Percentiles rank a stretch among this genome's conserved stretches.
phyloP scores from a whole-genome alignment of 2,888 invertebrate genomes.

The Seira ritae region DNA sequence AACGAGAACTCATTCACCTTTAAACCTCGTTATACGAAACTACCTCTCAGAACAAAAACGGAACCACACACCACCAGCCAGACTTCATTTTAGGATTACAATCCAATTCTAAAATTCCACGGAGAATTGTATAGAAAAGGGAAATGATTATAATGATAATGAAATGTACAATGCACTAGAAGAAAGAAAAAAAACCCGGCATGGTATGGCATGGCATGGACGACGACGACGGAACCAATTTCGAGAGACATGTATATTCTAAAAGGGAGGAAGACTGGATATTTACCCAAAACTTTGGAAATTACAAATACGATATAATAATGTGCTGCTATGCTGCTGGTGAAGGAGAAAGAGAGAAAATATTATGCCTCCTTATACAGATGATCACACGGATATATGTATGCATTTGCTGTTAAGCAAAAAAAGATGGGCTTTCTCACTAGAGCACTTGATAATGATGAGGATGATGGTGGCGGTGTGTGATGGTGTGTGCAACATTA shows the following conservation, averaged over 20 bases:
- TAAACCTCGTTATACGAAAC: slow-evolving; percentile 3
- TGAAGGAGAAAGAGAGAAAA: background rate
- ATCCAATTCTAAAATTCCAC: slow-evolving; percentile 23
- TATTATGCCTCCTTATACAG: background rate
- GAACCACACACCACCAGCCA: background rate
- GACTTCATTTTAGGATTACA: slow-evolving; percentile 32
- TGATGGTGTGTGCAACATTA: slow-evolving; percentile 59
- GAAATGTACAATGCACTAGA: background rate
- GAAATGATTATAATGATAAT: slow-evolving; percentile 10
- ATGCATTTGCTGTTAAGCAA: background rate
- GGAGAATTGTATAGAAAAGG: slow-evolving; percentile 20
- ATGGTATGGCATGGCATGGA: slow-evolving; percentile 12
- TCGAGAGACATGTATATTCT: background rate
- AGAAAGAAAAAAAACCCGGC: slow-evolving; percentile 8
- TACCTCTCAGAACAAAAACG: background rate
- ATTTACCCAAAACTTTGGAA: slow-evolving; percentile 29
- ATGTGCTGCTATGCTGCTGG: background rate
- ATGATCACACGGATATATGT: background rate
- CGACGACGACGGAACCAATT: slow-evolving; percentile 46
- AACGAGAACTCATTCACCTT: background rate
- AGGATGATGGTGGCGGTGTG: slow-evolving; percentile 25
- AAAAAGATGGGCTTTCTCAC: background rate
- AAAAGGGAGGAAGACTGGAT: slow-evolving; percentile 26
- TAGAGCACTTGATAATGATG: slow-evolving; percentile 16
- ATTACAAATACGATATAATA: slow-evolving; percentile 38